phyloP scores from a whole-genome alignment of 2,797 vertebrate genomes.

The Phoeniculus purpureus region DNA sequence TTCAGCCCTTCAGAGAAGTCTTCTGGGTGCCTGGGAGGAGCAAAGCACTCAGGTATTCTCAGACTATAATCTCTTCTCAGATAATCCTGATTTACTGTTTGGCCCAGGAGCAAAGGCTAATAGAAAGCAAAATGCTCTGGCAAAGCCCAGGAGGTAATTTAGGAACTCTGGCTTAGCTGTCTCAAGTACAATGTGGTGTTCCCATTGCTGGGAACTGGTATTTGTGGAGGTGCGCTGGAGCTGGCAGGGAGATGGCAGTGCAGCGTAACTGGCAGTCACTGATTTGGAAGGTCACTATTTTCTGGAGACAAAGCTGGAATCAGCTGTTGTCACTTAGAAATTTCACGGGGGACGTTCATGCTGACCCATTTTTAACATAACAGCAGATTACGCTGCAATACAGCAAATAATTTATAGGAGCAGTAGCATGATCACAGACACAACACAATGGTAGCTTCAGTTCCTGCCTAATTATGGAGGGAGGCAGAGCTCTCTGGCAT shows the following conservation, averaged over 20 bases:
- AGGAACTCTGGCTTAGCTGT: slow-evolving; percentile 1
- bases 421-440: slow-evolving; percentile 56
- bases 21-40: slow-evolving; percentile 1
- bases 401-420: slow-evolving; percentile 78
- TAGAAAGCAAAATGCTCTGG: not conserved
- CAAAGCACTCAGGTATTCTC: slow-evolving; percentile 4
- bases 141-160: slow-evolving; percentile 27
- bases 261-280: not conserved
- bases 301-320: slow-evolving; percentile 37
- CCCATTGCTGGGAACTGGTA: not conserved
- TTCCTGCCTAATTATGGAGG: slow-evolving; percentile 61
- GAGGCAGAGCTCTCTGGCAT: slow-evolving; percentile 61
- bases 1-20: not conserved
- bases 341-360: slow-evolving; percentile 46
- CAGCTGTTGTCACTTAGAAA: slow-evolving; percentile 29
- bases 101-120: slow-evolving; percentile 36
- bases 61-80: slow-evolving; percentile 31
- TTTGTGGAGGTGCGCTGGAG: not conserved
- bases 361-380: slow-evolving; percentile 75
- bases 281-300: slow-evolving; percentile 16
- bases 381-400: slow-evolving; percentile 66
- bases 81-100: slow-evolving; percentile 53
- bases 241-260: slow-evolving; percentile 6
- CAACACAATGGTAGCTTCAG: slow-evolving; percentile 49
- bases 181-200: not conserved